phyloP scores from a whole-genome alignment of 2,113 vertebrate genomes.

The Daboia siamensis region DNA sequence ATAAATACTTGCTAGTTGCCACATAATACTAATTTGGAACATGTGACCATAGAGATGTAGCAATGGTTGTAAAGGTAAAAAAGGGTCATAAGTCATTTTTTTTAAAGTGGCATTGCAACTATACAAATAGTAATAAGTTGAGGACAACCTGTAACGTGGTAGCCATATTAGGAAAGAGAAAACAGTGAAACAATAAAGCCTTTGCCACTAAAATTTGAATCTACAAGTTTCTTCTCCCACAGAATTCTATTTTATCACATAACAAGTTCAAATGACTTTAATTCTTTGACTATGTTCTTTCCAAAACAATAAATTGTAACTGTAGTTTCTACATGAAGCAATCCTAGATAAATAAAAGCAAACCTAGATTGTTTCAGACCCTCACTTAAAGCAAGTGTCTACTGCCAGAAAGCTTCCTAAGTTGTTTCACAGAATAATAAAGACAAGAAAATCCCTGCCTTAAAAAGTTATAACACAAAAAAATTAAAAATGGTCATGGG shows the following conservation, averaged over 20 bases:
- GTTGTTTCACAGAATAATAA: background rate
- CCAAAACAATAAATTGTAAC: background rate
- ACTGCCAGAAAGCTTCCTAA: background rate
- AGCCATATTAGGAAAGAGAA: background rate
- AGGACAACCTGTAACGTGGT: background rate
- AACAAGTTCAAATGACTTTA: background rate
- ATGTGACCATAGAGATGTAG: background rate
- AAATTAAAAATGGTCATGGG: background rate
- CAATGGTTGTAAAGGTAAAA: background rate
- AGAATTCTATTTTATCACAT: background rate
- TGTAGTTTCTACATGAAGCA: background rate
- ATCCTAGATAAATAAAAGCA: background rate
- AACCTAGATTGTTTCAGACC: background rate
- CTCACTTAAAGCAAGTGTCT: background rate
- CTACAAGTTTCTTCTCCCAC: background rate
- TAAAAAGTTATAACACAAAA: background rate
- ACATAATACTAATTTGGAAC: background rate
- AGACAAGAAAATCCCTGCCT: background rate
- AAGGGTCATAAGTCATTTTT: background rate
- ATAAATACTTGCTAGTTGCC: background rate
- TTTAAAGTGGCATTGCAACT: background rate
- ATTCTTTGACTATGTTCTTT: background rate
- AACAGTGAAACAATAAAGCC: background rate
- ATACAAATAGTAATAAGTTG: background rate
- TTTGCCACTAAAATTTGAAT: background rate